Evolutionary conservation across 2,113 vertebrate species (phyloP), one percentile per base, ranked within the genome.

Genomic region (Empidonax traillii): DNA sequence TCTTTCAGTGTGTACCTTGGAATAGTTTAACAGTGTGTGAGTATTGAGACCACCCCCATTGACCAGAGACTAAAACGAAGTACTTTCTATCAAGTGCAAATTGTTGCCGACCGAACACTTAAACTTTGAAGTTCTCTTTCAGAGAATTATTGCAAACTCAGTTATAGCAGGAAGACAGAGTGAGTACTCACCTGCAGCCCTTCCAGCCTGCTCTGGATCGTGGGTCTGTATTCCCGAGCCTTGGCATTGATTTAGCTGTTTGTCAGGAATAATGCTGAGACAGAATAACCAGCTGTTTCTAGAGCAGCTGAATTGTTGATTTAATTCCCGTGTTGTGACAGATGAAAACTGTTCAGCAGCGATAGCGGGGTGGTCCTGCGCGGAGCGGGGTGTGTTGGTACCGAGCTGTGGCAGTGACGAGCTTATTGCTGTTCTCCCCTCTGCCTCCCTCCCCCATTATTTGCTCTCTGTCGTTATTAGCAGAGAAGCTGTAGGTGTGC

Each of bases 401-500:
- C 12, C 0, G 65, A 66, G 69, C 87, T 7, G 3, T 52, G 83
- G 79, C 76, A 59, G 58, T 22, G 66, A 71, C 0, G 17, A 25
- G 46, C 51, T 77, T 72, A 31, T 19, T 95, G 71, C 86, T 81
- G 23, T 67, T 61, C 81, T 87, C 66, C 39, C 53, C 20, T 74
- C 35, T 61, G 27, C 71, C 20, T 74, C 47, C 76, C n/a, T 95
- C 71, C 78, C 58, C 82, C 3, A 3, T 58, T 84, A 59, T 91
- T 94, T 92, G 87, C 85, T 63, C 46, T 76, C 39, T 28, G 35
- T 80, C 22, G 0, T 69, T 95, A 78, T 78, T 95, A 92, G 90
- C 59, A 51, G 86, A 84, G 87, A 79, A 94, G 73, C 89, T 86
- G 94, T 93, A 94, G 95, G 95, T 95, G 90, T 89, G 91, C 76